These are phyloP conservation scores for Eilema caniola DNA, from an alignment of 2,888 invertebrate species.

Conservation along the genomic window DNA sequence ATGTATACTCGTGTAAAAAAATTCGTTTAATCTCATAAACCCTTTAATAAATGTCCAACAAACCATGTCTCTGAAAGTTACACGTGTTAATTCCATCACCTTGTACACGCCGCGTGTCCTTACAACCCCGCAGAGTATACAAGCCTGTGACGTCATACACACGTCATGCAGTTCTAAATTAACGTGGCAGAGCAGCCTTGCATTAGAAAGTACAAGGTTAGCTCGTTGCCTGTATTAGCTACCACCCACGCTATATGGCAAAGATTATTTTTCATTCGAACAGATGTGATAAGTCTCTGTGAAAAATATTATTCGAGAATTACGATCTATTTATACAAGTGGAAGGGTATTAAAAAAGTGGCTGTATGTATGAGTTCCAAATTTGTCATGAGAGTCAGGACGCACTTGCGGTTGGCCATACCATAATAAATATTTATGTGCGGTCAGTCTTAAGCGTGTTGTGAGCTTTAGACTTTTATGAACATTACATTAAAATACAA, in stretches of 20 bases:
- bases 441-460: too few species aligned
- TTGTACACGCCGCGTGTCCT: constrained; percentile 3
- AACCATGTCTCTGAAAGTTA: not conserved
- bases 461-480: too few species aligned
- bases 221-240: constrained; percentile 36
- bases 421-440: too few species aligned
- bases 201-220: constrained; percentile 55
- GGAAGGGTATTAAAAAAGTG: not conserved
- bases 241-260: constrained; percentile 32
- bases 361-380: too few species aligned
- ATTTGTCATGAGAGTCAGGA: too few species aligned
- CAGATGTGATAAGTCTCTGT: constrained; percentile 23
- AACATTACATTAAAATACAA: not conserved
- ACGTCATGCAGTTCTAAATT: constrained; percentile 39
- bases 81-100: constrained; percentile 5
- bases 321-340: too few species aligned
- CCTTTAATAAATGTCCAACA: not conserved
- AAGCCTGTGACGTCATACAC: constrained; percentile 35
- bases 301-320: too few species aligned
- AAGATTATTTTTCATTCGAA: constrained; percentile 23
- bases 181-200: constrained; percentile 46
- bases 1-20: not conserved
- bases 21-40: not conserved
- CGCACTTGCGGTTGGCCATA: too few species aligned
- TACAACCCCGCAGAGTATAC: constrained; percentile 16